Evolutionary conservation across 1,140 invertebrate genomes (phyloP).

Genomic region (Aphaenogaster rudis): DNA sequence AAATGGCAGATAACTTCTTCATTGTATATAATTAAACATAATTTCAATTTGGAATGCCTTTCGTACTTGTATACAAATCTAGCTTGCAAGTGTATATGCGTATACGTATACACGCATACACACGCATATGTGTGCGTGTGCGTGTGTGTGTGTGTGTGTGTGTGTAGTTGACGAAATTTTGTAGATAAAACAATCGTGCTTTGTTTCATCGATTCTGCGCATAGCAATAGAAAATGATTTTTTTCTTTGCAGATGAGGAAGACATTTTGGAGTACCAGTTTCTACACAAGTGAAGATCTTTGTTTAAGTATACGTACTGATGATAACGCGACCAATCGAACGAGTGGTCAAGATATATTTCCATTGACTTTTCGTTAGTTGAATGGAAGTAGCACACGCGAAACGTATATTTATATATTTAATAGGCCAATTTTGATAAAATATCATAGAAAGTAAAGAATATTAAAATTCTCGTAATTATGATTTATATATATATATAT

Average conservation of each 20-base stretch:
- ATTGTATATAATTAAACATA: conserved; percentile 4
- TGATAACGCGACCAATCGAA: conserved; percentile 52
- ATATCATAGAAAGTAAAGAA: conserved; percentile 78
- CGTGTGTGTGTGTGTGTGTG: neutral
- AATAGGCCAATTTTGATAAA: conserved; percentile 85
- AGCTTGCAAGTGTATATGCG: neutral
- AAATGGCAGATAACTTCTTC: neutral
- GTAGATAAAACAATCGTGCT: neutral
- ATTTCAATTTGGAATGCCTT: conserved; percentile 27
- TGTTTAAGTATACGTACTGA: conserved; percentile 73
- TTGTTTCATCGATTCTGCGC: neutral
- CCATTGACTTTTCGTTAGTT: conserved; percentile 70
- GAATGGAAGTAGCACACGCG: conserved; percentile 77
- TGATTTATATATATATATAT: conserved; percentile 60
- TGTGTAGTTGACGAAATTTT: neutral
- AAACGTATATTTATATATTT: conserved; percentile 83
- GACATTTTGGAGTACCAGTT: conserved; percentile 85
- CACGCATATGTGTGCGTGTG: neutral
- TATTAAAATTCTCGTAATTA: conserved; percentile 67
- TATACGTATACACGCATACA: neutral
- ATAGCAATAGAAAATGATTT: conserved; percentile 39
- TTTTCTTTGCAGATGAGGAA: conserved; percentile 81
- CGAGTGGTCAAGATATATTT: conserved; percentile 71
- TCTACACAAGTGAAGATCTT: conserved; percentile 82
- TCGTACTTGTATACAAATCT: conserved; percentile 9